Conservation (phyloP, 2,888 invertebrate genomes). For the Leptinotarsa juncta region DNA sequence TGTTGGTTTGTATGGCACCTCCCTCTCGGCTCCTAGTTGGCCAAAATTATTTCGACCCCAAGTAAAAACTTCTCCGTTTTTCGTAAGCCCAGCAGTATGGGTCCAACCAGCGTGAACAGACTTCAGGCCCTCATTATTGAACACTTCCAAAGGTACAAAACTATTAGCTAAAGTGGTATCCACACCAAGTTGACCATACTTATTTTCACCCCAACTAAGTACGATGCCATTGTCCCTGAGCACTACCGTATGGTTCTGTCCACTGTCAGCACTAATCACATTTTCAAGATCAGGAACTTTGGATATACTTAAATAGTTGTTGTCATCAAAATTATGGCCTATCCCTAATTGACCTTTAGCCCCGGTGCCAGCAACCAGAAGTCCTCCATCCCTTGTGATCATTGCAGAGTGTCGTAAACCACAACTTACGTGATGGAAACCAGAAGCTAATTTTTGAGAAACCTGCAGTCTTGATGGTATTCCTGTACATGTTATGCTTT, state of each 20-base stretch:
- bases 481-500: constrained; percentile 64
- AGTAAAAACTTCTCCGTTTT: constrained; percentile 73
- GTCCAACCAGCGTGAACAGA: constrained; percentile 82
- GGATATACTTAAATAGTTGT: constrained; percentile 65
- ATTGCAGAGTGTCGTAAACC: constrained; percentile 78
- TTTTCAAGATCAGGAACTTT: constrained; percentile 70
- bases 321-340: constrained; percentile 65
- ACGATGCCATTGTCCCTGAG: constrained; percentile 70
- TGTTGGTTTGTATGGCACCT: constrained; percentile 66
- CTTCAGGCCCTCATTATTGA: constrained; percentile 70
- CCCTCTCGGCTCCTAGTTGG: constrained; percentile 73
- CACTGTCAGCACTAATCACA: constrained; percentile 77
- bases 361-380: constrained; percentile 76
- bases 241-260: constrained; percentile 83
- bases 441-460: constrained; percentile 65
- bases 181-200: constrained; percentile 80
- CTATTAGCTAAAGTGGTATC: constrained; percentile 69
- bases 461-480: constrained; percentile 64
- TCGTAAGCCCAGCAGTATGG: constrained; percentile 75
- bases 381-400: constrained; percentile 72
- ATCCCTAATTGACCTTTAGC: constrained; percentile 78
- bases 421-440: constrained; percentile 73
- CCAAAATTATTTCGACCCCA: constrained; percentile 89
- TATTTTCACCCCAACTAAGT: constrained; percentile 87
- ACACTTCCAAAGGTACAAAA: constrained; percentile 69